phyloP scores from a whole-genome alignment of 2,797 vertebrate genomes.

The Notamacropus eugenii region DNA sequence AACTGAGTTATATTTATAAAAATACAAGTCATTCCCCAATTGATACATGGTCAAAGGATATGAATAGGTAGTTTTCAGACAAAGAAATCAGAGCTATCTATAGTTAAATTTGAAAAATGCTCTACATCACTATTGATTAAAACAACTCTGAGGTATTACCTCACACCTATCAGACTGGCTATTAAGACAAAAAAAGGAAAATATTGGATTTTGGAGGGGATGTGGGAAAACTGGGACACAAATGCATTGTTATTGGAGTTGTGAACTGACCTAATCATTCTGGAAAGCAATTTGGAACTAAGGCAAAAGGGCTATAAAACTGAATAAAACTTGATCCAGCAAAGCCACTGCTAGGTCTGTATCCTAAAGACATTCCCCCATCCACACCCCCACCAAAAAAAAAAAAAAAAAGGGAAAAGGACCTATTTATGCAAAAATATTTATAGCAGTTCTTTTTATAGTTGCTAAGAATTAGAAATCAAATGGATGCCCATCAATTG shows the following conservation, averaged over 20 bases:
- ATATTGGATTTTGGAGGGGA: neutral
- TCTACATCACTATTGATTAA: neutral
- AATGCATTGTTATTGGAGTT: neutral
- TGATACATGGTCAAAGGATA: neutral
- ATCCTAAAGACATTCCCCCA: neutral
- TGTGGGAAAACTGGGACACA: neutral
- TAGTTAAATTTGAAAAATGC: neutral
- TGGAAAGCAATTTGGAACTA: neutral
- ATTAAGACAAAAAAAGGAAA: too few species aligned
- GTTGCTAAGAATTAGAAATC: too few species aligned
- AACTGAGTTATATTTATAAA: neutral
- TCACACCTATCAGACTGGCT: too few species aligned
- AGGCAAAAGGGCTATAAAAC: neutral
- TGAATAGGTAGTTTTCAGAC: neutral
- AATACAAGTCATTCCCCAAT: neutral
- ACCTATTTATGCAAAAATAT: neutral
- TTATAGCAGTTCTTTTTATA: too few species aligned
- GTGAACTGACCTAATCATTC: neutral
- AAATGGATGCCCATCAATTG: too few species aligned
- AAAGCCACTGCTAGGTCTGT: neutral
- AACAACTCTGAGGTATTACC: neutral
- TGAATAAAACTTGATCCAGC: neutral
- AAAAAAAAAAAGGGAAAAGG: neutral
- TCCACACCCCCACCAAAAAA: too few species aligned
- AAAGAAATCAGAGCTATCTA: neutral